Evolutionary conservation across 2,888 invertebrate species (phyloP), one percentile per base, ranked within the genome.

Genomic region (Agrotis clavis): DNA sequence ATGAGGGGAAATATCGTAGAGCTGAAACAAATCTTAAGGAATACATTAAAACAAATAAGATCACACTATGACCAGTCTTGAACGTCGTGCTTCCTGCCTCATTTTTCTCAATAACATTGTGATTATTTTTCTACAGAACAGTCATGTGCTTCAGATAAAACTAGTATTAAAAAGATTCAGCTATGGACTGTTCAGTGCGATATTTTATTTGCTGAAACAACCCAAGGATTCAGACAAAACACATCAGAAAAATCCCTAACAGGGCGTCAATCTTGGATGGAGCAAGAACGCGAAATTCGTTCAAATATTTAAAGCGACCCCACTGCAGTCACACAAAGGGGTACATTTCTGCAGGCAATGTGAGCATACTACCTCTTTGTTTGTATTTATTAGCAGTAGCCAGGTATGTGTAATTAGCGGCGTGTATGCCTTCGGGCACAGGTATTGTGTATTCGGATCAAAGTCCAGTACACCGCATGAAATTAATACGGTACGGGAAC

Each of bases 241-340:
- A 64, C 25, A 64, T 45, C 25, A 21, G 14, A 21, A 30, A n/a
- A 35, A 62, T 35, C 47, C 35, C 13, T 48, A 71, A 71, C 13
- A 25, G 19, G 16, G 6, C 13, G 9, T 47, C 2, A 35, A 47
- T 53, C 16, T n/a, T 51, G 66, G 16, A 59, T 59, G 47, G 62
- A n/a, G 13, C 66, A 25, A 19, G 25, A 18, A 48, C 9, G n/a
- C 18, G 61, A 16, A 57, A 50, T 45, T 3, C 45, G 14, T 19
- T 59, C 25, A 51, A 77, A 53, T 66, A 77, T 71, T 77, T 21
- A 45, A 11, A 66, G 35, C 18, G 57, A 77, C 70, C 64, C 54
- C 5, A 57, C 45, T 57, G 21, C 5, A 41, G 18, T 13, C 41
- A n/a, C 19, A n/a, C 51, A 19, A 59, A 64, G 25, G 19, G 6